Percentiles rank a stretch among this genome's conserved stretches.
phyloP scores from a whole-genome alignment of 1,140 invertebrate species.

The Drosophila sucinea region DNA sequence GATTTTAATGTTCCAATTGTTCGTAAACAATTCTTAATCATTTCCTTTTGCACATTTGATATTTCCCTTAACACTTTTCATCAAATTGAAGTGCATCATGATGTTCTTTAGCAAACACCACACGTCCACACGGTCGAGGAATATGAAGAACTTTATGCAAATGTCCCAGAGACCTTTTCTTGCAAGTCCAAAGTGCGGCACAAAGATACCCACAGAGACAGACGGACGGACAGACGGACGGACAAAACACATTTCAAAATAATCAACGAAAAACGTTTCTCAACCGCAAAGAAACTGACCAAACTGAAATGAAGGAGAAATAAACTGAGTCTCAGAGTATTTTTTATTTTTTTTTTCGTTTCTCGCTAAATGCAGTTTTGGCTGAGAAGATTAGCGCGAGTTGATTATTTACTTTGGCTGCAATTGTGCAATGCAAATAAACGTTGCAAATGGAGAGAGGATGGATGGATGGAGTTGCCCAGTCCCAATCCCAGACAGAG shows the following conservation, averaged over 20 bases:
- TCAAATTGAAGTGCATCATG: slow-evolving; percentile 41
- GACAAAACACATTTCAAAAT: slow-evolving; percentile 28
- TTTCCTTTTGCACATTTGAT: slow-evolving; percentile 16
- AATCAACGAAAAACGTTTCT: slow-evolving; percentile 57
- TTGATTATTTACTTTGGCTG: slow-evolving; percentile 59
- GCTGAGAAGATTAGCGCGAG: slow-evolving; percentile 50
- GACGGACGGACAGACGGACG: slow-evolving; percentile 9
- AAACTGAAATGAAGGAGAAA: slow-evolving; percentile 13
- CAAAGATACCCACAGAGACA: background rate
- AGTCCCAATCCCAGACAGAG: background rate
- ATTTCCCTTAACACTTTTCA: slow-evolving; percentile 25
- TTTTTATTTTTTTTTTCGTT: slow-evolving; percentile 2
- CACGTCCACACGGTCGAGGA: slow-evolving; percentile 43
- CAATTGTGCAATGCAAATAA: slow-evolving; percentile 36
- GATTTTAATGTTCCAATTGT: slow-evolving; percentile 2
- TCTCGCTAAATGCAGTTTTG: slow-evolving; percentile 53
- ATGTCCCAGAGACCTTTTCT: slow-evolving; percentile 22
- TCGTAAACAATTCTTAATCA: slow-evolving; percentile 9
- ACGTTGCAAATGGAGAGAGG: background rate
- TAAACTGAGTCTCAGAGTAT: slow-evolving; percentile 10
- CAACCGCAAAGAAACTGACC: slow-evolving; percentile 37
- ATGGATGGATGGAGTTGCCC: background rate
- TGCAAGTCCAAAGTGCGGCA: slow-evolving; percentile 35
- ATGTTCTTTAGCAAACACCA: slow-evolving; percentile 25
- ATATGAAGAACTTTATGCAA: slow-evolving; percentile 14